Evolutionary conservation across 2,797 vertebrate species (phyloP), one percentile per base, ranked within the genome.

Genomic region (Fratercula arctica): DNA sequence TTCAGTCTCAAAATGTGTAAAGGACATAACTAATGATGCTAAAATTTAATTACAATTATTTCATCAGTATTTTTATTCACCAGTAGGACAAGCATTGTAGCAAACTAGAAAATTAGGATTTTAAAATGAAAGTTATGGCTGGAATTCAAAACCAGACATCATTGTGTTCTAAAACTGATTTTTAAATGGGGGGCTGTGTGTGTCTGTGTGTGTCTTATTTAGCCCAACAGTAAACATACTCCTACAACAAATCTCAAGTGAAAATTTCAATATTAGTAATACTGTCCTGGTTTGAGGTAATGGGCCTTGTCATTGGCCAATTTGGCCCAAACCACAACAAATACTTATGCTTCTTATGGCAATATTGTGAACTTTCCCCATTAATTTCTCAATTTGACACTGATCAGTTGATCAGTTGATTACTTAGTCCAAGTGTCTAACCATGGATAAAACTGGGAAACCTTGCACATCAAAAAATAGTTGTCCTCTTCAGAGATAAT

Each of bases 181-280:
- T 68, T 90, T 60, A 68, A 76, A 61, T 26, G 4, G 8, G 7
- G 4, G 4, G 11, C n/a, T 60, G 25, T 19, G 16, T 3, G 29
- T 2, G 16, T 26, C 10, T 25, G n/a, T 17, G 26, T 50, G 33
- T 18, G 19, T 50, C 6, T 29, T 54, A 35, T 77, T 93, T 91
- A 61, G 24, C 8, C 13, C 11, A 73, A 41, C 5, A 68, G 18
- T 67, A 97, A 97, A 93, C 29, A 66, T 26, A 72, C 14, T 91
- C 61, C 76, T 83, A 66, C 41, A 84, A 92, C 35, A 91, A 92
- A 95, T 86, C 46, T 90, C 46, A 60, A 63, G 54, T 72, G 45
- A 89, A 69, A 95, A 90, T 64, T 78, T 53, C 33, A 72, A 9
- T 85, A 46, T 53, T 95, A 93, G 37, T 67, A 92, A 92, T 83